Base-by-base conservation (phyloP, 2,113 vertebrate genomes). In the Parus major region DNA sequence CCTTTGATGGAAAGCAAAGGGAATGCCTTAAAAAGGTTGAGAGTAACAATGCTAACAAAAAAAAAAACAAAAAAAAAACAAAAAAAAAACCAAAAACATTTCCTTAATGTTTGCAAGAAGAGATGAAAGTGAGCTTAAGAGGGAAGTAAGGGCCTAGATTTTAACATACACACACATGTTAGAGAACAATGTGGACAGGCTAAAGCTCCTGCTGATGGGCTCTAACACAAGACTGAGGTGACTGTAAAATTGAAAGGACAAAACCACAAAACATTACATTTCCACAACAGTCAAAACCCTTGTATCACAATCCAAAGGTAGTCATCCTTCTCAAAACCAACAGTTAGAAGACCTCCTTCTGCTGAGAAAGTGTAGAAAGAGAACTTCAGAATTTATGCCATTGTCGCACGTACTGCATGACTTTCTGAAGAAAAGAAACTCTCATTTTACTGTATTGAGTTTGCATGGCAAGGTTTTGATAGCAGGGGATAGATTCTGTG, bases 391-490 rank as follows among this genome's bases (percentile, higher is more conserved):
- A 71, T 56, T 29, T 20, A 19, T 13, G 29, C 20, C 27, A 6
- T 4, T 28, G 39, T 49, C 42, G 18, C 3, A 0, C 16, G 22
- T 33, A 65, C 25, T 4, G 0, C 16, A 1, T 18, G 28, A 44
- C 50, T 27, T 53, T 5, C 20, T 49, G 36, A 23, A 85, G 49
- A 42, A 61, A 85, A 59, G 1, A 57, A 49, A 13, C 35, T 24
- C 15, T 29, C 25, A 15, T 35, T 80, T 57, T 63, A 41, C 29
- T 25, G 14, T 2, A 15, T 0, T 18, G 65, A 23, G n/a, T 56
- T 47, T 41, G 24, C 21, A 24, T 14, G 29, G 29, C 24, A 63
- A 87, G 24, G 16, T n/a, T 33, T n/a, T 39, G 19, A n/a, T 6
- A n/a, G n/a, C n/a, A 55, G 16, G 20, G 8, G 16, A 9, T n/a